A percentile compares a stretch with the other conserved stretches of the same genome.
phyloP scores from a whole-genome alignment of 2,797 vertebrate species.

The Merluccius polli region DNA sequence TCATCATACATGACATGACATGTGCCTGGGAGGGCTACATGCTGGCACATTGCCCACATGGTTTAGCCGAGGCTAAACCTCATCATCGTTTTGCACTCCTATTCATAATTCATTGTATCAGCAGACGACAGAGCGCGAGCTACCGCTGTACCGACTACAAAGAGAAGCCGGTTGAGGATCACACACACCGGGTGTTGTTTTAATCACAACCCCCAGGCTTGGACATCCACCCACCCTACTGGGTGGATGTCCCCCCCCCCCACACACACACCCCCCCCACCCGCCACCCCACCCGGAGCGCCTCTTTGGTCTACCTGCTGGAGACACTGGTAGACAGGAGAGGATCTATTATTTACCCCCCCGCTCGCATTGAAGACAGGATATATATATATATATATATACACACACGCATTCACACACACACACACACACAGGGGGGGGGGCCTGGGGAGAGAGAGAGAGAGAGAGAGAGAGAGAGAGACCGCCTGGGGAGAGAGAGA shows the following conservation, averaged over 20 bases:
- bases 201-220: neutral
- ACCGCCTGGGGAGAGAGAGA: no score
- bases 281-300: no score
- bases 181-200: neutral
- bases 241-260: no score
- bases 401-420: neutral
- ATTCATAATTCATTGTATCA: neutral
- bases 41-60: no score
- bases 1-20: no score
- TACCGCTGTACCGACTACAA: neutral
- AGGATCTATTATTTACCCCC: neutral
- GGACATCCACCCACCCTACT: neutral
- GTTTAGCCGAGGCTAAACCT: neutral
- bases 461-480: no score
- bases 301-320: no score
- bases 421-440: neutral
- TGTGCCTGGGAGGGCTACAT: no score
- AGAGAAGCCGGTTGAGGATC: neutral
- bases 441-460: no score
- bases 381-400: neutral
- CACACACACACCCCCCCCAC: no score
- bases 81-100: neutral
- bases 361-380: neutral
- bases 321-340: neutral
- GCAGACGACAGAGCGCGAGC: neutral